phyloP scores from a whole-genome alignment of 2,888 invertebrate genomes.

The Agrilus mali region DNA sequence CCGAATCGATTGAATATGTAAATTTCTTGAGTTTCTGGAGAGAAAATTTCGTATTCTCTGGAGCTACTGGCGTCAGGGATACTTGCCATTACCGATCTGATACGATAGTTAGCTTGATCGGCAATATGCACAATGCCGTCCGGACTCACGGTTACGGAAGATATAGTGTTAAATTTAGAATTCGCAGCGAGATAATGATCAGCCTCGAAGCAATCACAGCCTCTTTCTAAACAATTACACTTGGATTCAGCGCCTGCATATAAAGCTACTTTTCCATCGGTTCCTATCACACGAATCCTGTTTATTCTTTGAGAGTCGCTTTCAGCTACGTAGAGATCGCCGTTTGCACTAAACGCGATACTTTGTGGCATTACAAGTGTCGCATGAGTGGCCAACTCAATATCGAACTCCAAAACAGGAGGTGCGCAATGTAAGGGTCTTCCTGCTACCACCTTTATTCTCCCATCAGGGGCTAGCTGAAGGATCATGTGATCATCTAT shows the following conservation, averaged over 20 bases:
- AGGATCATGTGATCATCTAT: constrained; percentile 94
- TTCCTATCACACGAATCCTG: constrained; percentile 78
- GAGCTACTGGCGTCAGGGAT: constrained; percentile 76
- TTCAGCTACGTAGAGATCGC: constrained; percentile 88
- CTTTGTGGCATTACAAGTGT: constrained; percentile 89
- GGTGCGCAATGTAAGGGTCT: constrained; percentile 86
- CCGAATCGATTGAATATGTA: constrained; percentile 90
- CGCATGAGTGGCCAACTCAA: constrained; percentile 82
- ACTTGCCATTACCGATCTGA: constrained; percentile 78
- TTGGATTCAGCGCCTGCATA: constrained; percentile 91
- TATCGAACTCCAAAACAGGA: constrained; percentile 64
- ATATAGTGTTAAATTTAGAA: constrained; percentile 88
- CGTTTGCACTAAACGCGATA: constrained; percentile 84
- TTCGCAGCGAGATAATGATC: constrained; percentile 86
- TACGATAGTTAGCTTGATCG: constrained; percentile 85
- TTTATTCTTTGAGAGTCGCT: constrained; percentile 93
- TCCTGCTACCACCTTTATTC: constrained; percentile 87
- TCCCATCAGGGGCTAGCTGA: constrained; percentile 80
- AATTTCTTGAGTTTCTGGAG: constrained; percentile 89
- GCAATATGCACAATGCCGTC: constrained; percentile 92
- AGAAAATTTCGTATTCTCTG: constrained; percentile 86
- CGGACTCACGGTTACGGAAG: constrained; percentile 84
- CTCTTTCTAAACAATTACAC: constrained; percentile 83
- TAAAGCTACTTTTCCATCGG: constrained; percentile 85
- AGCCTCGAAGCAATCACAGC: constrained; percentile 86